Base-by-base conservation (phyloP, 2,797 vertebrate genomes). In the Lutjanus argentimaculatus region DNA sequence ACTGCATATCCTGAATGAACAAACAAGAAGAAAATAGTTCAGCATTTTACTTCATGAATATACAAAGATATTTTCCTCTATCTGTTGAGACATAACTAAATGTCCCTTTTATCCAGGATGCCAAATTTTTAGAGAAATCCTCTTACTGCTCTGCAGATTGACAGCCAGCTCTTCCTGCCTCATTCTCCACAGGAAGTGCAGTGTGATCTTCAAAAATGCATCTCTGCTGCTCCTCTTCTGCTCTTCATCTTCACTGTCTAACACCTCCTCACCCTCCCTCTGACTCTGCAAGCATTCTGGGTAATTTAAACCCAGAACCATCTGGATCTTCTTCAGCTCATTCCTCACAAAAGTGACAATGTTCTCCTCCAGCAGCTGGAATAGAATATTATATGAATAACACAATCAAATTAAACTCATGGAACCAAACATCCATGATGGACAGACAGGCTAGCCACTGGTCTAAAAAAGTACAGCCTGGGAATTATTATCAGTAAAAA, bases 331-430 rank as follows among this genome's bases (percentile, higher is more conserved):
- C 42, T 74, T 65, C 52, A 74, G 42, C 42, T 74, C 72, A 0
- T 36, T 48, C 22, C 56, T 65, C 4, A 36, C 22, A 56, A 56
- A 74, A 46, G 40, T 13, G 21, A 56, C 1, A 15, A 74, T 56
- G 51, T 65, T 56, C 61, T 74, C 42, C 61, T 56, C 21, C 21
- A 74, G 22, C 42, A 46, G 72, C 72, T 74, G 52, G 16, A 65
- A 65, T 22, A 65, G 51, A 65, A 30, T 19, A 3, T 36, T 13
- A 17, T 9, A 17, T 16, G 10, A 46, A 46, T 12, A 11, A 46
- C 42, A 43, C 8, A 9, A 43, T 43, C 42, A 43, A 43, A 43
- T 8, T 43, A 43, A 43, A 8, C 8, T 43, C 12, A 46, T 46
- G 12, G 45, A 46, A 46, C 45, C 45, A 46, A 46, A 53, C n/a